A percentile compares a stretch with the other conserved stretches of the same genome.
phyloP scores from a whole-genome alignment of 2,797 vertebrate species.

The Limosa lapponica region DNA sequence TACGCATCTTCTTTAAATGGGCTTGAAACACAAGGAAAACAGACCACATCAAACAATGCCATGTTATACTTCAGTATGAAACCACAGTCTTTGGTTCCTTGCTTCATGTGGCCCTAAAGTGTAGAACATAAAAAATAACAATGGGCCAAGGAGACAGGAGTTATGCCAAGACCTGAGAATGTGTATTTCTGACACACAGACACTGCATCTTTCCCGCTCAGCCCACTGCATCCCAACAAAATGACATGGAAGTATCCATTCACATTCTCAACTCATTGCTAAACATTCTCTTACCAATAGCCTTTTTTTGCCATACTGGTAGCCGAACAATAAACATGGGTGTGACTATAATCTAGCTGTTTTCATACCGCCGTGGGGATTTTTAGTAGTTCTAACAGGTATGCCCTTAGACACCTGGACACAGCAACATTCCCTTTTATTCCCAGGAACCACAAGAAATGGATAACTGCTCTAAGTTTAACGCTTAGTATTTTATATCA shows the following conservation, averaged over 20 bases:
- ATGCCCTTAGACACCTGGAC: not conserved
- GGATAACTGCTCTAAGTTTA: not conserved
- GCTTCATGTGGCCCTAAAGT: not conserved
- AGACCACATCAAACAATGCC: not conserved
- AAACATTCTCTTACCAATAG: not conserved
- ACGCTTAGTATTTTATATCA: not conserved
- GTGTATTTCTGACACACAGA: not conserved
- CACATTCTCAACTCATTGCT: not conserved
- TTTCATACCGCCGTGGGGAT: not conserved
- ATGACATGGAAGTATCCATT: not conserved
- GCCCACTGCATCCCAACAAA: not conserved
- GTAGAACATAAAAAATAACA: not conserved
- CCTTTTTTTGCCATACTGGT: fast-evolving
- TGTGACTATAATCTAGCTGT: not conserved
- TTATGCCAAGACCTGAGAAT: not conserved
- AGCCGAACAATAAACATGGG: not conserved
- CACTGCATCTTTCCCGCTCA: not conserved
- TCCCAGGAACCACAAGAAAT: not conserved
- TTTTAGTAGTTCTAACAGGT: not conserved
- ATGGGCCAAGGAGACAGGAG: not conserved
- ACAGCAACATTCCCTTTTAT: not conserved
- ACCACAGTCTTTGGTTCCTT: not conserved
- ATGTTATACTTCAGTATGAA: not conserved
- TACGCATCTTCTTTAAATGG: not conserved
- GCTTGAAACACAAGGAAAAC: not conserved